Evolutionary conservation across 1,140 invertebrate genomes (phyloP).

Genomic region (Venturia canescens): DNA sequence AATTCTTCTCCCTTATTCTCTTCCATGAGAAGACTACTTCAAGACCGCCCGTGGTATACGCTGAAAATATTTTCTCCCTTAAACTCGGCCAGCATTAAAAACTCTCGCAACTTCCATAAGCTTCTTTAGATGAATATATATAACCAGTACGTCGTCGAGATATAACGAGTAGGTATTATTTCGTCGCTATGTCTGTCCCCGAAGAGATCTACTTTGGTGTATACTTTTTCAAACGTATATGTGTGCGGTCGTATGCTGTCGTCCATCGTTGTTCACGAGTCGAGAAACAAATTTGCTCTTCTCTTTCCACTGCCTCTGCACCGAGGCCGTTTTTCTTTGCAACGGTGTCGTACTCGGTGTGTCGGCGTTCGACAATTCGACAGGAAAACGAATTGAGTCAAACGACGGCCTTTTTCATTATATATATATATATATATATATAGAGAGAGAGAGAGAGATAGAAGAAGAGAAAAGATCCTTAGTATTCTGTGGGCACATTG

Average conservation of each 20-base stretch:
- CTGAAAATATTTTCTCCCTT: slow-evolving; percentile 18
- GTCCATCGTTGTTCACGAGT: slow-evolving; percentile 29
- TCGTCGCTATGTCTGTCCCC: slow-evolving; percentile 9
- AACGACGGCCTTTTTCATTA: background rate
- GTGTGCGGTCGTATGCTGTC: background rate
- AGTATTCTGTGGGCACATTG: slow-evolving; percentile 69
- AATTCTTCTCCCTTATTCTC: background rate
- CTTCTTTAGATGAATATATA: slow-evolving; percentile 30
- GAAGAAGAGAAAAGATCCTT: slow-evolving; percentile 56
- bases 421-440: background rate
- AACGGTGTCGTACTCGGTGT: slow-evolving; percentile 28
- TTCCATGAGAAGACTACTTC: background rate
- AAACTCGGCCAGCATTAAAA: slow-evolving; percentile 25
- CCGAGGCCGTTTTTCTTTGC: background rate
- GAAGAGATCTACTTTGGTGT: slow-evolving; percentile 10
- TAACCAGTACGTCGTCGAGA: slow-evolving; percentile 12
- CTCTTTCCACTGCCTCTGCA: background rate
- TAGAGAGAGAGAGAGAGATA: background rate
- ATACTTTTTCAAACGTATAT: background rate
- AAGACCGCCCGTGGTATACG: background rate
- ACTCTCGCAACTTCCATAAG: slow-evolving; percentile 29
- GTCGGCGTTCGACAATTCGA: background rate
- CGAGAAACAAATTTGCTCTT: slow-evolving; percentile 38
- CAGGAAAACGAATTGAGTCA: slow-evolving; percentile 21
- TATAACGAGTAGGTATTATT: slow-evolving; percentile 31